phyloP scores from a whole-genome alignment of 2,113 vertebrate genomes.

The Corydoras maculifer region DNA sequence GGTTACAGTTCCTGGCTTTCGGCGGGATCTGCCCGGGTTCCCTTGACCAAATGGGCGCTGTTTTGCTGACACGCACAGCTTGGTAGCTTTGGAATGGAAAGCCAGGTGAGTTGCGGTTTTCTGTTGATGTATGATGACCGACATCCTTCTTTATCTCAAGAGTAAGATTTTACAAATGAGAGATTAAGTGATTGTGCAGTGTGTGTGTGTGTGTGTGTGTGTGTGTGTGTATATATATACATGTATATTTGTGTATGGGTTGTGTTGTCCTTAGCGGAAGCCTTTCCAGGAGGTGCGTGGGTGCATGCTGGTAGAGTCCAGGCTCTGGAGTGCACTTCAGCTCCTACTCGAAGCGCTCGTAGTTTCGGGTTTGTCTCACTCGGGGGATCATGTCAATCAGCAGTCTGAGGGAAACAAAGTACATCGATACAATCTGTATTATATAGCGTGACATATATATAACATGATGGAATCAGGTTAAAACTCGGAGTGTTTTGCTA shows the following conservation, averaged over 20 bases:
- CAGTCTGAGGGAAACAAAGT: constrained; percentile 63
- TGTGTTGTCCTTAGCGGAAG: constrained; percentile 33
- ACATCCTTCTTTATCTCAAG: no score
- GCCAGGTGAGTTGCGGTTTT: no score
- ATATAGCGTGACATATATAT: no score
- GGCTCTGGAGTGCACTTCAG: background rate
- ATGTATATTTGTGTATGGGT: constrained; percentile 26
- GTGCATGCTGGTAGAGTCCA: constrained; percentile 14
- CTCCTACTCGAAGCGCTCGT: constrained; percentile 87
- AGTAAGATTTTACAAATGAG: background rate
- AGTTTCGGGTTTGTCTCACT: constrained; percentile 84
- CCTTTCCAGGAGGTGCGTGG: constrained; percentile 24
- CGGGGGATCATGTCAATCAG: constrained; percentile 88
- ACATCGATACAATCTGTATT: no score
- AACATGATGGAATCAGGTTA: no score
- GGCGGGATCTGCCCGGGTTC: no score
- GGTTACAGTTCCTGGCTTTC: no score
- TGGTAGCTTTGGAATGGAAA: no score
- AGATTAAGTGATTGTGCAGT: constrained; percentile 1
- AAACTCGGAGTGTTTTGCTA: no score
- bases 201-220: constrained; percentile 10
- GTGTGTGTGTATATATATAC: constrained; percentile 7
- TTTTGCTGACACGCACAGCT: no score
- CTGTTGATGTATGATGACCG: no score
- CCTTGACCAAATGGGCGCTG: no score